phyloP scores from a whole-genome alignment of 1,140 invertebrate species.

The Mya arenaria region DNA sequence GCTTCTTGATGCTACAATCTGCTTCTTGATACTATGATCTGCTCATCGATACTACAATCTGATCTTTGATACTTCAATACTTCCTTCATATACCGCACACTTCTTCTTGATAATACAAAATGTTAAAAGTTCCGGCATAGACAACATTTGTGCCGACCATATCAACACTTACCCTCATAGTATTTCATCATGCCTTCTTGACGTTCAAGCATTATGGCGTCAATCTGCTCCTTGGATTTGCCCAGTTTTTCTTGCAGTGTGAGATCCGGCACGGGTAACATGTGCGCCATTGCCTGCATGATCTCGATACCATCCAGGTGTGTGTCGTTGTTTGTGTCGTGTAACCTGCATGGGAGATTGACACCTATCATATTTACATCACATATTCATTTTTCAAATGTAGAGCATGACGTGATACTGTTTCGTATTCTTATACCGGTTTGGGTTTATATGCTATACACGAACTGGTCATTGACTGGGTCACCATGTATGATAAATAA shows the following conservation, averaged over 20 bases:
- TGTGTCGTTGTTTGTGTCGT: constrained; percentile 76
- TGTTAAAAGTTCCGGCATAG: background rate
- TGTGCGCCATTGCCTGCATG: constrained; percentile 72
- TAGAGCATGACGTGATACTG: too few relatives aligned
- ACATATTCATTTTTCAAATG: too few relatives aligned
- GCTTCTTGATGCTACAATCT: background rate
- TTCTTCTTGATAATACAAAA: too few relatives aligned
- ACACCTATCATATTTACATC: too few relatives aligned
- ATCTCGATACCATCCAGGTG: constrained; percentile 75
- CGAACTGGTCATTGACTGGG: too few relatives aligned
- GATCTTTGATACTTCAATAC: too few relatives aligned
- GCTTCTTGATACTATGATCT: background rate
- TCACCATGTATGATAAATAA: too few relatives aligned
- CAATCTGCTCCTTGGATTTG: constrained; percentile 69
- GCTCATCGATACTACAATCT: background rate
- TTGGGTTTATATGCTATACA: too few relatives aligned
- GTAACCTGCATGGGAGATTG: too few relatives aligned
- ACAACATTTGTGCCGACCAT: background rate
- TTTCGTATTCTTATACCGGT: too few relatives aligned
- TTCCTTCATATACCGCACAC: too few relatives aligned
- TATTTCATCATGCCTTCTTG: constrained; percentile 66
- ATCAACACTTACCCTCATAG: constrained; percentile 64
- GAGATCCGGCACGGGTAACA: constrained; percentile 67
- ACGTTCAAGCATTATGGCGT: constrained; percentile 64
- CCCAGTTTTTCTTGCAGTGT: constrained; percentile 67